Percentiles rank a stretch among this genome's conserved stretches.
Conservation (phyloP, 2,113 vertebrate species). For the Galeopterus variegatus region DNA sequence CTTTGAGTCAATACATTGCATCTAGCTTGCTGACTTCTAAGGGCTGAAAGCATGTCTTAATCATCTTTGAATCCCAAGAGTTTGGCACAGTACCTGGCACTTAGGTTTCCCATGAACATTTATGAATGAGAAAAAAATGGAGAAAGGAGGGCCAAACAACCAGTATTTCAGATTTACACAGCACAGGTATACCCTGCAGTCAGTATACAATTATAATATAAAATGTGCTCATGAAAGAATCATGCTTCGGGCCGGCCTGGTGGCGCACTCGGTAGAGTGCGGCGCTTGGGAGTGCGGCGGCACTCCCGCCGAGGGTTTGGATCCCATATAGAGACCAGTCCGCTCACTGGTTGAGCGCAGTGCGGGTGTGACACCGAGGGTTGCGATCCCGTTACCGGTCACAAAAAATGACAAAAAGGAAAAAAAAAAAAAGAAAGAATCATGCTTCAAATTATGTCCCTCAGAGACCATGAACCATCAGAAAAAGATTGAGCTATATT, state of each 20-base stretch:
- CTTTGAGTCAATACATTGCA: neutral
- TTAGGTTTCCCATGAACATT: neutral
- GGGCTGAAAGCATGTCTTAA: neutral
- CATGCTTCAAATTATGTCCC: constrained; percentile 3
- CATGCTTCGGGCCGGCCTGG: too few relatives aligned
- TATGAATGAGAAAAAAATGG: neutral
- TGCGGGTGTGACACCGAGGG: too few relatives aligned
- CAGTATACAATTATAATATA: neutral
- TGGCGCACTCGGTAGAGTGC: too few relatives aligned
- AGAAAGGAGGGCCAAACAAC: neutral
- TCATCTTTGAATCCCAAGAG: neutral
- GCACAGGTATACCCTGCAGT: neutral
- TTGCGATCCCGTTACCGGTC: too few relatives aligned
- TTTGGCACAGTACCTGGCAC: neutral
- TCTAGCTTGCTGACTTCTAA: neutral
- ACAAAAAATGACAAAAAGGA: too few relatives aligned
- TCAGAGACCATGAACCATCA: neutral
- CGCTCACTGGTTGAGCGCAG: too few relatives aligned
- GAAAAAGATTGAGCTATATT: neutral
- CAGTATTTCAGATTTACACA: neutral
- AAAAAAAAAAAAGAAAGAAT: too few relatives aligned
- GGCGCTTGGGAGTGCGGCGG: too few relatives aligned
- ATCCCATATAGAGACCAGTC: too few relatives aligned
- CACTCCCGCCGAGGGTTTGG: too few relatives aligned
- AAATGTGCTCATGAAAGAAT: neutral